Evolutionary conservation across 2,113 vertebrate genomes (phyloP).

Genomic region (Oreochromis spilurus): DNA sequence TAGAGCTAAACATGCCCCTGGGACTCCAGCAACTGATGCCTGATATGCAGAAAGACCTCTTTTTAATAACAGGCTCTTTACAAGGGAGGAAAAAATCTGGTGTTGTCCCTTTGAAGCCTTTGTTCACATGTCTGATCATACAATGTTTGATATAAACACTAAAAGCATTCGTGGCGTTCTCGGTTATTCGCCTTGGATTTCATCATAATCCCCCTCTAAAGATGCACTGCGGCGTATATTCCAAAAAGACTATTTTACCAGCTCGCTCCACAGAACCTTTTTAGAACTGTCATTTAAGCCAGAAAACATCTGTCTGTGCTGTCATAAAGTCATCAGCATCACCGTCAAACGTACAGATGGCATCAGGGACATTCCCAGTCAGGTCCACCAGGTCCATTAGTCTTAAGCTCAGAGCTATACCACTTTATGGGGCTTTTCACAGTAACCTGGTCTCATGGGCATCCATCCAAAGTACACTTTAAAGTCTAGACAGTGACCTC

Average conservation of each 20-base stretch:
- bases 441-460: slow-evolving; percentile 53
- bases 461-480: slow-evolving; percentile 63
- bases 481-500: slow-evolving; percentile 62
- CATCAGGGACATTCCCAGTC: slow-evolving; percentile 50
- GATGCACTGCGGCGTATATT: neutral
- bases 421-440: slow-evolving; percentile 54
- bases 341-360: slow-evolving; percentile 21
- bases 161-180: neutral
- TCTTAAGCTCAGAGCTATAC: slow-evolving; percentile 37
- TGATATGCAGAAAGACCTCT: slow-evolving; percentile 36
- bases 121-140: neutral
- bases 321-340: slow-evolving; percentile 26
- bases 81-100: neutral
- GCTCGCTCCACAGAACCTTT: neutral
- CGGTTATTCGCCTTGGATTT: neutral
- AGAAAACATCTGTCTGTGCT: neutral
- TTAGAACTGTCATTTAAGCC: neutral
- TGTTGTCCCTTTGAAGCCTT: slow-evolving; percentile 43
- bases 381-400: slow-evolving; percentile 54
- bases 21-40: slow-evolving; percentile 43
- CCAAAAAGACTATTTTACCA: neutral
- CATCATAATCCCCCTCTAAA: neutral
- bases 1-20: slow-evolving; percentile 64
- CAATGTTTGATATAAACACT: neutral
- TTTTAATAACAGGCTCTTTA: slow-evolving; percentile 43